phyloP scores from a whole-genome alignment of 2,888 invertebrate genomes.

The Hirtodrosophila histrioides region DNA sequence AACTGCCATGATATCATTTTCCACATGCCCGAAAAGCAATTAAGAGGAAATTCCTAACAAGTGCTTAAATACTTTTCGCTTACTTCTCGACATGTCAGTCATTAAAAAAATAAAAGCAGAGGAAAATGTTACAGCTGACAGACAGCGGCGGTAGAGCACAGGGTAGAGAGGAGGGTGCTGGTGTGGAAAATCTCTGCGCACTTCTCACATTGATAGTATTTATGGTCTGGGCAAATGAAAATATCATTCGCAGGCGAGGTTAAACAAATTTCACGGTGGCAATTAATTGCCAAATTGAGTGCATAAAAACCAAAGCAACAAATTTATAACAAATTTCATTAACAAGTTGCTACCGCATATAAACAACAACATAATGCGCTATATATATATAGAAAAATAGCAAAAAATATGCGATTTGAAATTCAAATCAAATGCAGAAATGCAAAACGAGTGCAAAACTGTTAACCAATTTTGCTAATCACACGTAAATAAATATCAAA shows the following conservation, averaged over 20 bases:
- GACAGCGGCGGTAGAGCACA: slow-evolving; percentile 27
- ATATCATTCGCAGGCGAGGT: slow-evolving; percentile 24
- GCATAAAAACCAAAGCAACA: slow-evolving; percentile 16
- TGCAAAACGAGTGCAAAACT: slow-evolving; percentile 24
- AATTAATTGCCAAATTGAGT: slow-evolving; percentile 48
- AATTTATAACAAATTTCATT: slow-evolving; percentile 22
- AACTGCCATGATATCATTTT: slow-evolving; percentile 43
- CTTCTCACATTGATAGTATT: slow-evolving; percentile 41
- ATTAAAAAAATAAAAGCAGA: slow-evolving; percentile 21
- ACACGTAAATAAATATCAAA: slow-evolving; percentile 71
- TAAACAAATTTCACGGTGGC: slow-evolving; percentile 1
- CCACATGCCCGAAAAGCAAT: slow-evolving; percentile 62
- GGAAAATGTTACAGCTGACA: slow-evolving; percentile 58
- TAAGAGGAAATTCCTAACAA: slow-evolving; percentile 57
- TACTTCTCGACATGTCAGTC: slow-evolving; percentile 41
- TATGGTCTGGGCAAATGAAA: slow-evolving; percentile 53
- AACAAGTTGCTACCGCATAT: slow-evolving; percentile 5
- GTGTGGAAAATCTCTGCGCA: slow-evolving; percentile 42
- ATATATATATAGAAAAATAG: background rate
- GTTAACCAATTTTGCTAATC: slow-evolving; percentile 58
- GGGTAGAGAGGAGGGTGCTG: no score
- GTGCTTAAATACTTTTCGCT: slow-evolving; percentile 54
- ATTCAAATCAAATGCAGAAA: slow-evolving; percentile 35
- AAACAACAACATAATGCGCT: slow-evolving; percentile 4
- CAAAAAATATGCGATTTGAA: background rate